These are phyloP conservation scores for Cyphomyrmex costatus DNA, from an alignment of 1,140 invertebrate species.

Conservation along the genomic window DNA sequence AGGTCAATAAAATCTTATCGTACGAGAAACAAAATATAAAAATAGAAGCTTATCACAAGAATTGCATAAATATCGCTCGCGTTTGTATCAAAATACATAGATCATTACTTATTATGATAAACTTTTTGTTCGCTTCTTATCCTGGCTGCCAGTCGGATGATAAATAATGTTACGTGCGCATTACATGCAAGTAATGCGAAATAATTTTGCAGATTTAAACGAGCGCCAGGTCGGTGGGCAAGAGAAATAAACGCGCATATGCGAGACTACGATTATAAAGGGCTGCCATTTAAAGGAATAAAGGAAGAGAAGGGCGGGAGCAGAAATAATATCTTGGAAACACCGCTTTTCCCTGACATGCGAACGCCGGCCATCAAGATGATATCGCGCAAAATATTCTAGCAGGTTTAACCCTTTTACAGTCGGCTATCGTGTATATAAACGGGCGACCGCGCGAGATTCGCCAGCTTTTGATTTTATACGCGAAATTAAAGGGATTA, in stretches of 20 bases:
- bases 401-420: conserved; percentile 22
- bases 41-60: not conserved
- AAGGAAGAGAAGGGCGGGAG: not conserved
- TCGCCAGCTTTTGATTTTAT: conserved; percentile 30
- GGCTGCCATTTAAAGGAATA: conserved; percentile 22
- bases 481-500: conserved; percentile 32
- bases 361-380: conserved; percentile 8
- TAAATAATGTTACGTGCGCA: conserved; percentile 54
- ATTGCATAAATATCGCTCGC: conserved; percentile 35
- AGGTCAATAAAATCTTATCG: conserved; percentile 16
- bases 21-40: not conserved
- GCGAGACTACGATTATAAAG: not conserved
- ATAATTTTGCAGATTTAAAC: conserved; percentile 50
- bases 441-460: too few species aligned
- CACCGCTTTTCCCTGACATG: not conserved
- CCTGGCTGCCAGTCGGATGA: conserved; percentile 14
- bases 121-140: conserved; percentile 23
- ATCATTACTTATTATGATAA: conserved; percentile 27
- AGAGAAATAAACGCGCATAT: conserved; percentile 3
- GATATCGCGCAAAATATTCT: conserved; percentile 48
- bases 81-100: not conserved
- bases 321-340: conserved; percentile 45
- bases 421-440: not conserved
- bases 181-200: conserved; percentile 56
- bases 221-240: not conserved